These are phyloP conservation scores for Ischnus inquisitorius DNA, from an alignment of 2,888 invertebrate genomes.

Conservation along the genomic window DNA sequence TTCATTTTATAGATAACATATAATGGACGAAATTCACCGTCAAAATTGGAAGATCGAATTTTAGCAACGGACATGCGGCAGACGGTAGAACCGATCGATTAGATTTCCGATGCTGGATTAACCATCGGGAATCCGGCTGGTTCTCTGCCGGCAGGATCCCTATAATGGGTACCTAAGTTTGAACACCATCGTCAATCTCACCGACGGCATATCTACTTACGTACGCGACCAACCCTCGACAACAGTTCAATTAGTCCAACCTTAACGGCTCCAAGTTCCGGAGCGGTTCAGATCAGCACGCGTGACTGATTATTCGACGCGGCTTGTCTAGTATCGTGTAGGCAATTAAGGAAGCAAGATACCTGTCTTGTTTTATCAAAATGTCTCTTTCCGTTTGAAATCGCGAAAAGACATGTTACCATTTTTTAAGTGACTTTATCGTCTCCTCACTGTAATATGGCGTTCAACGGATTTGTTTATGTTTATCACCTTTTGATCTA, in stretches of 20 bases:
- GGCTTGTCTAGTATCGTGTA: conserved; percentile 13
- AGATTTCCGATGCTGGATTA: conserved; percentile 76
- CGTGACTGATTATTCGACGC: conserved; percentile 73
- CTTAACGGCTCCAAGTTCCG: conserved; percentile 79
- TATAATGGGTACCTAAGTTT: conserved; percentile 75
- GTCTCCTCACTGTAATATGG: not conserved
- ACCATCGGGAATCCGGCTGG: conserved; percentile 77
- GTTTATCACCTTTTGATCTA: too few species aligned
- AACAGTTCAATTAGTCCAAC: conserved; percentile 80
- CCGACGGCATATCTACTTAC: conserved; percentile 41
- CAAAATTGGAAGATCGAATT: too few species aligned
- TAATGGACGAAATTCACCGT: not conserved
- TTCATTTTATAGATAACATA: not conserved
- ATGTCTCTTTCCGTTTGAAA: too few species aligned
- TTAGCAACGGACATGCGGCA: conserved; percentile 28
- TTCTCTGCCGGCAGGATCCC: conserved; percentile 76
- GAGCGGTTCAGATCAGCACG: conserved; percentile 77
- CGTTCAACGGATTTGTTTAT: not conserved
- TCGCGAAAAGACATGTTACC: too few species aligned
- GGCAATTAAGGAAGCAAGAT: not conserved
- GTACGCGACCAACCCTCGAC: conserved; percentile 56
- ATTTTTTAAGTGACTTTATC: too few species aligned
- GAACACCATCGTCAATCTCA: conserved; percentile 65
- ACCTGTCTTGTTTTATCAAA: too few species aligned
- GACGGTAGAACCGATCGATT: conserved; percentile 26